These are phyloP conservation scores for Entelurus aequoreus DNA, from an alignment of 2,113 vertebrate genomes.

Conservation along the genomic window DNA sequence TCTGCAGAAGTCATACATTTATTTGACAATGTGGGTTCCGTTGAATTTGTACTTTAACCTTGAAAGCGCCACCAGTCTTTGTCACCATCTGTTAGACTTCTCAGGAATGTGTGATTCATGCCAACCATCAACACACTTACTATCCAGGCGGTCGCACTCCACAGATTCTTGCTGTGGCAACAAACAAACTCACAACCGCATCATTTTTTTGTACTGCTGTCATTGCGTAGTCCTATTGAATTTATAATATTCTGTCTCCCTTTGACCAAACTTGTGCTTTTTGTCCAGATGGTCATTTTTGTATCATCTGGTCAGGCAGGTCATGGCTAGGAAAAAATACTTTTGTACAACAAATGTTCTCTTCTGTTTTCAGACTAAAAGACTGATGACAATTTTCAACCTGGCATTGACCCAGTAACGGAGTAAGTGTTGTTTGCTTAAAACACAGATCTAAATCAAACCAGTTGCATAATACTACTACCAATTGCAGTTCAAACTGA, in stretches of 20 bases:
- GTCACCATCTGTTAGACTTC: background rate
- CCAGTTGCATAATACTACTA: conserved; percentile 1
- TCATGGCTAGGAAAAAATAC: background rate
- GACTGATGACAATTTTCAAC: background rate
- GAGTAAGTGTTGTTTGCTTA: background rate
- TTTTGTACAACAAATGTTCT: background rate
- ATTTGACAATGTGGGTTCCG: conserved; percentile 11
- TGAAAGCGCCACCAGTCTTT: conserved; percentile 5
- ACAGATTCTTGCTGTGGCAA: conserved; percentile 11
- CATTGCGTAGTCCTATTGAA: conserved; percentile 14
- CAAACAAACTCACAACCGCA: conserved; percentile 6
- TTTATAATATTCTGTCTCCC: background rate
- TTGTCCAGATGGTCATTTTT: conserved; percentile 23
- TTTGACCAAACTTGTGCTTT: conserved; percentile 6
- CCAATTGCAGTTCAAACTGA: background rate
- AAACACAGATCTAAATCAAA: conserved; percentile 6
- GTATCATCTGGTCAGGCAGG: conserved; percentile 1
- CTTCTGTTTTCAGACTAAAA: background rate
- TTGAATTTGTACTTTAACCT: conserved; percentile 14
- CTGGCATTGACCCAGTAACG: background rate
- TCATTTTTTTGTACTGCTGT: conserved; percentile 7
- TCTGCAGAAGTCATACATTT: conserved; percentile 5
- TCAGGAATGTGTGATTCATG: conserved; percentile 1
- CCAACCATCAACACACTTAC: background rate
- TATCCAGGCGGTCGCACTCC: background rate